These are phyloP conservation scores for Protonibea diacanthus DNA, from an alignment of 2,797 vertebrate species.

Conservation along the genomic window DNA sequence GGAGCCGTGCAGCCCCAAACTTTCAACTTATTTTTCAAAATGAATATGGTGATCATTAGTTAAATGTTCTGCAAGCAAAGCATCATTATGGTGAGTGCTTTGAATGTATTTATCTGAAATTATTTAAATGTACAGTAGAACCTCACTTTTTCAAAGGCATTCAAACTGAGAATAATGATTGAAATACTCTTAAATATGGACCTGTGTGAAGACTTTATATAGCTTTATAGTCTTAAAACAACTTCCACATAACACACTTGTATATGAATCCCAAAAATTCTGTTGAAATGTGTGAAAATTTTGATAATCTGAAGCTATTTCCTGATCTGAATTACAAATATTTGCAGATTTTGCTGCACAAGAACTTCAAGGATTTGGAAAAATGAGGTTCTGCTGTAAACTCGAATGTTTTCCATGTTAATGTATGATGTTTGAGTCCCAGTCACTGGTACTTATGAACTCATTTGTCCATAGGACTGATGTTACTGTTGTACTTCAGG, in stretches of 20 bases:
- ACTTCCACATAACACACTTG: neutral
- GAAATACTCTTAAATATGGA: neutral
- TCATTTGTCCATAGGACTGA: conserved; percentile 20
- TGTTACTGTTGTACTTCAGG: conserved; percentile 33
- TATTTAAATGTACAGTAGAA: conserved; percentile 35
- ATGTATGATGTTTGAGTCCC: conserved; percentile 19
- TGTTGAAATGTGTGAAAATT: neutral
- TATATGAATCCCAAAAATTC: neutral
- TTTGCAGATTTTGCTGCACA: neutral
- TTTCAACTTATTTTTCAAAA: conserved; percentile 40
- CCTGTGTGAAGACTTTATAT: neutral
- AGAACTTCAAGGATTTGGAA: conserved; percentile 19
- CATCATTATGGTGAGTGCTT: conserved; percentile 45
- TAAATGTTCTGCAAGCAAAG: conserved; percentile 29
- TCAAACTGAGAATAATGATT: neutral
- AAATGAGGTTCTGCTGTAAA: conserved; percentile 47
- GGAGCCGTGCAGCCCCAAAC: conserved; percentile 51
- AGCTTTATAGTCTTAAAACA: neutral
- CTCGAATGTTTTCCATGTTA: neutral
- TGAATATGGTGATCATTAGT: neutral
- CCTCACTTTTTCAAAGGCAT: conserved; percentile 33
- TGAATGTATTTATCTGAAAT: conserved; percentile 31
- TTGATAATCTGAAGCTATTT: neutral
- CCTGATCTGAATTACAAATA: neutral
- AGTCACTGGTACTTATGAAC: neutral